Conservation (phyloP, 2,797 vertebrate species). For the Micropoecilia bifurca region DNA sequence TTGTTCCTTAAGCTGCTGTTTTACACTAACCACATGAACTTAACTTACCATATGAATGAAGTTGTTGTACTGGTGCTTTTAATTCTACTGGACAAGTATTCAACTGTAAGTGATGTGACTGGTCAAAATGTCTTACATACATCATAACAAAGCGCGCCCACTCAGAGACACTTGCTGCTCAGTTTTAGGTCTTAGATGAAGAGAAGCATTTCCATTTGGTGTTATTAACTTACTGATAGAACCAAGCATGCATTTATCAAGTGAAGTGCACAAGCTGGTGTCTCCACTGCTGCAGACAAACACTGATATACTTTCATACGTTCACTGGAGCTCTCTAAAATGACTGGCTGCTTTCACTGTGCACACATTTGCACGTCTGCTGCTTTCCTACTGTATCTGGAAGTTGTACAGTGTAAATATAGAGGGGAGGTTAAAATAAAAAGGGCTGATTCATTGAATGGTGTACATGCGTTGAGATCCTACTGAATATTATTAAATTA, state of each 20-base stretch:
- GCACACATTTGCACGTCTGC: neutral
- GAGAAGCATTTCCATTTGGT: constrained; percentile 18
- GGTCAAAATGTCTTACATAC: constrained; percentile 3
- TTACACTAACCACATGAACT: constrained; percentile 26
- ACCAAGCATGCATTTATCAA: neutral
- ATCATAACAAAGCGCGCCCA: constrained; percentile 12
- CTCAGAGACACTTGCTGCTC: constrained; percentile 21
- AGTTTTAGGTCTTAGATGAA: constrained; percentile 14
- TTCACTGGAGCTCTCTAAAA: neutral
- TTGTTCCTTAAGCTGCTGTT: constrained; percentile 67
- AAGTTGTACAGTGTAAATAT: neutral
- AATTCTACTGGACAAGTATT: constrained; percentile 23
- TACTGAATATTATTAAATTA: constrained; percentile 17
- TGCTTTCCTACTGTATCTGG: constrained; percentile 1
- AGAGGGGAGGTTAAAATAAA: constrained; percentile 2
- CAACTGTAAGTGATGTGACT: constrained; percentile 25
- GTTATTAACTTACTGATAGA: neutral
- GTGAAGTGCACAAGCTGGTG: constrained; percentile 2
- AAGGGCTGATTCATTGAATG: constrained; percentile 49
- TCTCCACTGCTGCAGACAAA: constrained; percentile 5
- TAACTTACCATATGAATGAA: constrained; percentile 18
- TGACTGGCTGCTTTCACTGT: neutral
- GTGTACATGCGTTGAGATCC: constrained; percentile 12
- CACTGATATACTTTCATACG: neutral
- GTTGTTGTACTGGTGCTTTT: constrained; percentile 15